Base-by-base conservation (phyloP, 2,113 vertebrate species). In the Rhinichthys klamathensis region DNA sequence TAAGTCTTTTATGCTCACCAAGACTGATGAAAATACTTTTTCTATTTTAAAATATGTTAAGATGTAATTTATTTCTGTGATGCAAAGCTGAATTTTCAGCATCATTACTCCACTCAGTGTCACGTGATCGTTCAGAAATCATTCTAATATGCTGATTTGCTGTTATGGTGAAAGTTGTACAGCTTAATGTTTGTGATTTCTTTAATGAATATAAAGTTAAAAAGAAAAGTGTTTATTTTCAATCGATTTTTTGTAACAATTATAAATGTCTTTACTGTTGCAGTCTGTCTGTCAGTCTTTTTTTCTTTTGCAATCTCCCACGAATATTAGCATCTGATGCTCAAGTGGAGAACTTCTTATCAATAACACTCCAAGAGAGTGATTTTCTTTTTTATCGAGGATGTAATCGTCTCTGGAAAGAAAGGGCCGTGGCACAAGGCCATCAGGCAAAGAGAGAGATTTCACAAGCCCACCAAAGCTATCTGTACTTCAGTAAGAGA, bases 401-500 rank as follows among this genome's bases (percentile, higher is more conserved):
- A 84, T 30, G n/a, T 75, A 84, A 61, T 44, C 70, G 35, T 41
- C 41, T 41, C 84, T 79, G 65, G 60, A 80, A 58, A 56, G 77
- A 56, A 44, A 69, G 18, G 46, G 67, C 49, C 4, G 25, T 44
- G 54, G 84, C 74, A 85, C 16, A 60, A 56, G 18, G 54, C 84
- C 84, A 63, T 61, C 65, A 69, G 61, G 61, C 41, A 63, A 65
- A 84, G 10, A 76, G 82, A 83, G 74, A 41, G 74, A 80, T 78
- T 69, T 80, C 35, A 72, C 38, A 80, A 80, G 84, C 75, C 67
- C 18, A 1, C 18, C 60, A 44, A 84, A 84, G 76, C 44, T 81
- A 83, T 86, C 81, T 51, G 18, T 84, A 46, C 60, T 86, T 60
- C 67, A 32, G 58, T 15, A 65, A 80, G 65, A 63, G 74, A 80